These are phyloP conservation scores for Poecile montanus DNA, from an alignment of 2,797 vertebrate species.

Conservation along the genomic window DNA sequence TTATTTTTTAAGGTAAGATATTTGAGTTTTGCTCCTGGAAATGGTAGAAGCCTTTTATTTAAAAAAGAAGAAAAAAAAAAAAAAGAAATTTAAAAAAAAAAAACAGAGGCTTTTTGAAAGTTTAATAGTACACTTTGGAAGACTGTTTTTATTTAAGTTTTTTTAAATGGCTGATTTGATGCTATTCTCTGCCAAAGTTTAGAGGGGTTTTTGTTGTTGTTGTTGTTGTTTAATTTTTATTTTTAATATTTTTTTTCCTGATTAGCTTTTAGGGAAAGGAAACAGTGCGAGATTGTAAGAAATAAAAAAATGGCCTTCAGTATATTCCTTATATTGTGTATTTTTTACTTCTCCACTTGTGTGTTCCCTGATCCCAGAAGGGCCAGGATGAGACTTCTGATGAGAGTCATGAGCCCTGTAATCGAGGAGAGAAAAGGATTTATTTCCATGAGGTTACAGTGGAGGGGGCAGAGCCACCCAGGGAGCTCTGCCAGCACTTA, in stretches of 20 bases:
- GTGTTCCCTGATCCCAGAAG: conserved; percentile 27
- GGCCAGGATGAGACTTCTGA: conserved; percentile 52
- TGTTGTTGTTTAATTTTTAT: background rate
- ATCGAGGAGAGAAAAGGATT: background rate
- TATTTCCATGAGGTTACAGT: conserved; percentile 4
- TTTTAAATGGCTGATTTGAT: background rate
- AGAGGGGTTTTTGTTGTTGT: background rate
- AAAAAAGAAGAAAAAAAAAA: background rate
- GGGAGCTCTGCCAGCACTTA: conserved; percentile 4
- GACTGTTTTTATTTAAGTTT: conserved; percentile 37
- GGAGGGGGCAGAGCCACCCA: background rate
- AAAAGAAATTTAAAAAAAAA: background rate
- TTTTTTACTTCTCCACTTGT: background rate
- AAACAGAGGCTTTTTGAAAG: background rate
- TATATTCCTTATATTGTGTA: background rate
- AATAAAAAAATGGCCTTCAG: conserved; percentile 42
- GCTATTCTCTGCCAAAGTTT: conserved; percentile 50
- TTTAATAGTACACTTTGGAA: conserved; percentile 30
- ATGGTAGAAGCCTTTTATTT: conserved; percentile 2
- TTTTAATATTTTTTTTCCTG: background rate
- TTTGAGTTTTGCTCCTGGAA: conserved; percentile 26
- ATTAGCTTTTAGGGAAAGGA: conserved; percentile 30
- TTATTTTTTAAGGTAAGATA: conserved; percentile 47
- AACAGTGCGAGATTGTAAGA: background rate
- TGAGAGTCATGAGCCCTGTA: conserved; percentile 41